Conservation (phyloP, 2,113 vertebrate species). For the Pitta sordida region DNA sequence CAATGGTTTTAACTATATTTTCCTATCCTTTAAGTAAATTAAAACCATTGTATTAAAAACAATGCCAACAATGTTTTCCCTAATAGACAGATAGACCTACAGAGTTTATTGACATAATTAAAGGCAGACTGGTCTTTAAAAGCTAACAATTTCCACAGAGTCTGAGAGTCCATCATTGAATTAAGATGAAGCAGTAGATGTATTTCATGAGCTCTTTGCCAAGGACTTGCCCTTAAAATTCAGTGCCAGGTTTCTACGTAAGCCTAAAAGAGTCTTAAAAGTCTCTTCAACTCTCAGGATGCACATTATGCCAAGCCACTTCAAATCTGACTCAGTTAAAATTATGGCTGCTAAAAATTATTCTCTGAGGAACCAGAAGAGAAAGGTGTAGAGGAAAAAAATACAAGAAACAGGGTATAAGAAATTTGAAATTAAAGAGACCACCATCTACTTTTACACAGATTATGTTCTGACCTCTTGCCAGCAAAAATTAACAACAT, state of each 20-base stretch:
- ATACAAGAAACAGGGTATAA: not conserved
- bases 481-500: not conserved
- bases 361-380: not conserved
- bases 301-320: not conserved
- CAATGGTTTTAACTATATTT: constrained; percentile 37
- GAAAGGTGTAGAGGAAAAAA: not conserved
- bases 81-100: constrained; percentile 37
- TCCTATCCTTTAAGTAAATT: constrained; percentile 44
- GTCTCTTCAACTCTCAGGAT: not conserved
- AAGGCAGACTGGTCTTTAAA: constrained; percentile 33
- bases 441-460: not conserved
- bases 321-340: not conserved
- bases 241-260: not conserved
- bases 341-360: not conserved
- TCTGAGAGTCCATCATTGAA: not conserved
- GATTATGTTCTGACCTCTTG: not conserved
- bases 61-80: constrained; percentile 41
- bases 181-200: constrained; percentile 18
- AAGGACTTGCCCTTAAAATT: not conserved
- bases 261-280: not conserved
- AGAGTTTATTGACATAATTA: constrained; percentile 48
- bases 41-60: constrained; percentile 48
- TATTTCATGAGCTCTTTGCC: not conserved
- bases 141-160: constrained; percentile 21
- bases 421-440: not conserved